Evolutionary conservation across 2,888 invertebrate genomes (phyloP), one percentile per base, ranked within the genome.

Genomic region (Acanthacorydalis orientalis): DNA sequence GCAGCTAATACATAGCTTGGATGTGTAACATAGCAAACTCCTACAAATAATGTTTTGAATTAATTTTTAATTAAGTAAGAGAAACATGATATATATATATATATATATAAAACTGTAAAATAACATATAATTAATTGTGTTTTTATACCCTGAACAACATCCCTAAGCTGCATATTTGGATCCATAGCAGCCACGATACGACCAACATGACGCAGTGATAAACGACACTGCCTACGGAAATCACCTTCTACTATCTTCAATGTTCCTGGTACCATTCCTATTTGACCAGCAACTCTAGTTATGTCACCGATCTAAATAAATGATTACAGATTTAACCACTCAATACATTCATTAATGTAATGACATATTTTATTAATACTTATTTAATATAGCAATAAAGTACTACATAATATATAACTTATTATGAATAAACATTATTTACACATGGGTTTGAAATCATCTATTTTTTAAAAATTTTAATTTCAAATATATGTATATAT

Each of bases 201-300:
- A 54, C 78, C 77, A 46, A 91, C 78, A 63, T 95, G 92, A 10
- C 88, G 71, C 53, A 93, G 72, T 2, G 90, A 80, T 23, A 95
- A 72, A 53, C 83, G 80, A 58, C 88, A 85, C 68, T 93, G 88
- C 35, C 78, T 70, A 55, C 83, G 78, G 55, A 86, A 78, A 49
- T 88, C 89, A 49, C 88, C 86, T 46, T 74, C 74, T 34, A 86
- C 71, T 56, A 88, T 67, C 55, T 73, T 68, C 78, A 88, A 77
- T 55, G 76, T 81, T 31, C 85, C 85, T 49, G 88, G 92, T 53
- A 91, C 80, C 53, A 95, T 69, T 11, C 87, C 90, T 55, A 95
- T 92, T 72, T 92, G 92, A 1, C 93, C 93, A 55, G 93, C 89
- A 44, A 92, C 80, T 60, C 83, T 81, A 50, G 90, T 81, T 53